These are phyloP conservation scores for Pholis gunnellus DNA, from an alignment of 2,113 vertebrate genomes.

Conservation along the genomic window DNA sequence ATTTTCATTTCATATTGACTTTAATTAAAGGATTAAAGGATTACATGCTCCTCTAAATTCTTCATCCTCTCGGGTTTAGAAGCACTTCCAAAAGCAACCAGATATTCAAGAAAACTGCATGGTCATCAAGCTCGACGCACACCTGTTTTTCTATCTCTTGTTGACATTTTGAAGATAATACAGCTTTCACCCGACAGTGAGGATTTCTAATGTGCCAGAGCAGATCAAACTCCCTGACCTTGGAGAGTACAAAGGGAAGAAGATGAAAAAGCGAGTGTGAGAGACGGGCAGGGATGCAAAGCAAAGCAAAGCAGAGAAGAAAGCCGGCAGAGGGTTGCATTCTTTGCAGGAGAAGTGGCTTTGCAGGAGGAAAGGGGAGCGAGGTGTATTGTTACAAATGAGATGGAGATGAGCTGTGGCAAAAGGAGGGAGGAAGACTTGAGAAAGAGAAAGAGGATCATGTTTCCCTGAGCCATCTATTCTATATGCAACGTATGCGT, in stretches of 20 bases:
- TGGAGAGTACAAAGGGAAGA: constrained; percentile 20
- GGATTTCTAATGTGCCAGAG: constrained; percentile 15
- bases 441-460: constrained; percentile 41
- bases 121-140: constrained; percentile 54
- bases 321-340: constrained; percentile 1
- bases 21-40: constrained; percentile 80
- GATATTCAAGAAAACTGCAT: constrained; percentile 48
- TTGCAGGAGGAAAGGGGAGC: constrained; percentile 14
- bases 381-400: constrained; percentile 60
- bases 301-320: neutral
- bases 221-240: constrained; percentile 50
- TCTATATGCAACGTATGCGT: constrained; percentile 7
- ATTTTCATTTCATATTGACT: constrained; percentile 66
- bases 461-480: constrained; percentile 36
- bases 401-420: constrained; percentile 45
- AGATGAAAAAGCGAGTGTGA: constrained; percentile 1
- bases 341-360: neutral
- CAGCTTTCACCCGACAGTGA: constrained; percentile 32
- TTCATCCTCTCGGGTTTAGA: constrained; percentile 52
- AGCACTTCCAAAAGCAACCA: constrained; percentile 40
- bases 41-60: constrained; percentile 65
- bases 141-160: constrained; percentile 21
- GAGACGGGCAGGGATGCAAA: neutral
- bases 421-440: constrained; percentile 35
- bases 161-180: constrained; percentile 61